These are phyloP conservation scores for Plebejus melissa DNA, from an alignment of 2,888 invertebrate genomes.

Conservation along the genomic window DNA sequence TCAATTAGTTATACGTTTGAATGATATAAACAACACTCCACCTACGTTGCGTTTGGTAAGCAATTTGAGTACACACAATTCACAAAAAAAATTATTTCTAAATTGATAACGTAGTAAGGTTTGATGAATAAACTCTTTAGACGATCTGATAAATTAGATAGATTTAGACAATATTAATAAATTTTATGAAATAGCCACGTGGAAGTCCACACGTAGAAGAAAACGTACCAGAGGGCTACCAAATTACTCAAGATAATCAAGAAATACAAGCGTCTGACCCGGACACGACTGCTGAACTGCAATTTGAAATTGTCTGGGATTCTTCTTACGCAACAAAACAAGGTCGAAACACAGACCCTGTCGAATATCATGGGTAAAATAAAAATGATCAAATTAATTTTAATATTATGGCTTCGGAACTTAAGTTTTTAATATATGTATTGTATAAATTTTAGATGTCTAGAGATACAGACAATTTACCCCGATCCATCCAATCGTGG, in stretches of 20 bases:
- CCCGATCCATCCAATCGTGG: constrained; percentile 48
- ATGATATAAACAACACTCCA: constrained; percentile 86
- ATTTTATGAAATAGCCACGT: constrained; percentile 55
- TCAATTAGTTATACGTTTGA: constrained; percentile 79
- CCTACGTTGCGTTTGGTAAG: constrained; percentile 82
- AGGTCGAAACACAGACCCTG: constrained; percentile 56
- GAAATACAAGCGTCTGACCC: constrained; percentile 78
- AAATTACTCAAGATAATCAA: constrained; percentile 55
- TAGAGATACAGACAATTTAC: constrained; percentile 62
- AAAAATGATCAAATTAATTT: neutral
- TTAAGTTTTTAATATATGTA: neutral
- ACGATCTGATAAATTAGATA: no score
- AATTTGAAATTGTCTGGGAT: constrained; percentile 80
- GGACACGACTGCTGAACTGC: constrained; percentile 78
- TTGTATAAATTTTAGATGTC: constrained; percentile 50
- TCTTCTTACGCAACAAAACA: constrained; percentile 79
- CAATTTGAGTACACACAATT: constrained; percentile 14
- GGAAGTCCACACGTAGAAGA: constrained; percentile 73
- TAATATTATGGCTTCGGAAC: neutral
- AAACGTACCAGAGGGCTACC: constrained; percentile 63
- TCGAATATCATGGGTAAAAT: constrained; percentile 54
- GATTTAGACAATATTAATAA: neutral
- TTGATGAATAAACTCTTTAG: neutral
- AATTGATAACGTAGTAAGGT: neutral
- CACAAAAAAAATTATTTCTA: neutral